These are phyloP conservation scores for Sciaenops ocellatus DNA, from an alignment of 2,797 vertebrate genomes.

Conservation along the genomic window DNA sequence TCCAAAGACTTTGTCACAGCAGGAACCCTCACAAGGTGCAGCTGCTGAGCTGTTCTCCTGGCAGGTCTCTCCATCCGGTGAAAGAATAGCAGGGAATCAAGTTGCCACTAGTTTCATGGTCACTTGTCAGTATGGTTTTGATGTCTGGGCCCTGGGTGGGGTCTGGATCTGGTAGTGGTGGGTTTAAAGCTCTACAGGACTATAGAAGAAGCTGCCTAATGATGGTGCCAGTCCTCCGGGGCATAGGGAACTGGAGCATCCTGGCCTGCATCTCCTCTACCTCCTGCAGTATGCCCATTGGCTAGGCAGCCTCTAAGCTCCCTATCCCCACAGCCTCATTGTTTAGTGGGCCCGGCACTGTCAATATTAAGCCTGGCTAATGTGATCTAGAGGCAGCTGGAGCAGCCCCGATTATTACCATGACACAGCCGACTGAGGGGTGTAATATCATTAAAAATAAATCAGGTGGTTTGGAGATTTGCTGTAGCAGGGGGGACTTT, in stretches of 20 bases:
- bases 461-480: constrained; percentile 89
- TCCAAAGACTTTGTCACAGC: constrained; percentile 53
- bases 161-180: constrained; percentile 70
- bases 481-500: constrained; percentile 80
- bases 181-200: constrained; percentile 76
- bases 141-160: constrained; percentile 71
- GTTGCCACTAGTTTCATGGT: constrained; percentile 83
- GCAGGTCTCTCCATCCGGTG: constrained; percentile 40
- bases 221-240: constrained; percentile 86
- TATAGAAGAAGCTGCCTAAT: constrained; percentile 79
- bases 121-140: constrained; percentile 77
- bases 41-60: constrained; percentile 59
- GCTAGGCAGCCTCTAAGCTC: constrained; percentile 84
- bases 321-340: constrained; percentile 83
- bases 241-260: constrained; percentile 84
- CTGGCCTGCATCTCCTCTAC: constrained; percentile 82
- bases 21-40: constrained; percentile 54
- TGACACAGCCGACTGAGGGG: constrained; percentile 87
- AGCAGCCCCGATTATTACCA: constrained; percentile 88
- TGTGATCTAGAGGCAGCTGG: constrained; percentile 90
- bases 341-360: constrained; percentile 84
- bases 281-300: constrained; percentile 84
- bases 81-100: constrained; percentile 77
- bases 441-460: constrained; percentile 91
- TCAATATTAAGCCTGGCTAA: constrained; percentile 90